A percentile compares a stretch with the other conserved stretches of the same genome.
Conservation (phyloP, 53 echinoderm and acorn worm genomes). For the Arbacia lixula region DNA sequence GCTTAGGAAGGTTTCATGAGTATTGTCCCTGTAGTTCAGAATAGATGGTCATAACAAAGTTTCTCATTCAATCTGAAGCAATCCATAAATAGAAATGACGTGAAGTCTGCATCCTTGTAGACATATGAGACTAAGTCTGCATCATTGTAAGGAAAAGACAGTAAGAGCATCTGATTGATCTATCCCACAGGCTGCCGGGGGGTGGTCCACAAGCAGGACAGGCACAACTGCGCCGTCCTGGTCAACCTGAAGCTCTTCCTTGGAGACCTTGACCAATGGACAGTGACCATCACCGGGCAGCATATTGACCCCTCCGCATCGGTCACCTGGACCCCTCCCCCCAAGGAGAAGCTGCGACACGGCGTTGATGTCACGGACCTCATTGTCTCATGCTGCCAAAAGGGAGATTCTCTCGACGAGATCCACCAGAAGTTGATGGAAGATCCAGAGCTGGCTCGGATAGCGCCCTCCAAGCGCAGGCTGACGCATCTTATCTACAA, state of each 20-base stretch:
- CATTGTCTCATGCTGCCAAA: slow-evolving; percentile 32
- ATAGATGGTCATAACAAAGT: too few species aligned
- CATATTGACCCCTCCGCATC: slow-evolving; percentile 63
- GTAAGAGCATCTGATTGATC: too few species aligned
- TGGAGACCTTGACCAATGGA: slow-evolving; percentile 67
- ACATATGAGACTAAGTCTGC: too few species aligned
- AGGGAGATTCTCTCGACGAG: slow-evolving; percentile 26
- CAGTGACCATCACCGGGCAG: slow-evolving; percentile 71
- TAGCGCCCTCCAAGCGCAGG: slow-evolving; percentile 23
- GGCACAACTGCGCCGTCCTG: slow-evolving; percentile 81
- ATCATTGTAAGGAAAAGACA: too few species aligned
- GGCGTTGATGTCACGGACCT: slow-evolving; percentile 67
- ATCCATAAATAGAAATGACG: too few species aligned
- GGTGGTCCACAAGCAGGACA: slow-evolving; percentile 74
- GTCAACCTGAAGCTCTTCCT: slow-evolving; percentile 72
- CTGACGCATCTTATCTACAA: slow-evolving; percentile 36
- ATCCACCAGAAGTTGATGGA: slow-evolving; percentile 44
- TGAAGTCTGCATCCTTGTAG: too few species aligned
- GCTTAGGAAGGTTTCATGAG: too few species aligned
- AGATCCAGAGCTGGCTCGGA: slow-evolving; percentile 24
- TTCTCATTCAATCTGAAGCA: too few species aligned
- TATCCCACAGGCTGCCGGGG: slow-evolving; percentile 77
- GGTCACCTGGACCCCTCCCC: slow-evolving; percentile 57
- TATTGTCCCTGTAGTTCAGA: too few species aligned
- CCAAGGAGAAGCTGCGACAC: slow-evolving; percentile 33